Evolutionary conservation across 2,113 vertebrate genomes (phyloP).

Genomic region (Aleadryas rufinucha): DNA sequence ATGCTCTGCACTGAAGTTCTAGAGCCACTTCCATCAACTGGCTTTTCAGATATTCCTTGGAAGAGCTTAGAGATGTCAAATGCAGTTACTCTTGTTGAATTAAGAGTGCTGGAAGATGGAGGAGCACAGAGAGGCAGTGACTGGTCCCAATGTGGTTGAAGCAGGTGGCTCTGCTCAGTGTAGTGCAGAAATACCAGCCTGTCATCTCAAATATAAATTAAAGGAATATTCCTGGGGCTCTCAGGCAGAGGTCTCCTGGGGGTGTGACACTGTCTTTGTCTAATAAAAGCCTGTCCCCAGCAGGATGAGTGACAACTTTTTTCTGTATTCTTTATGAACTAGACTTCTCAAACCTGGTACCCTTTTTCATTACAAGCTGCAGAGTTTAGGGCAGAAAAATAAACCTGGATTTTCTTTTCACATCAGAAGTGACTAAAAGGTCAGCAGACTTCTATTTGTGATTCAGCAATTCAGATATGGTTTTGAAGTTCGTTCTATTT

Average conservation of each 20-base stretch:
- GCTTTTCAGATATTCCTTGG: not conserved
- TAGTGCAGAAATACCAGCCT: not conserved
- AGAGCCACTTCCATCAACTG: not conserved
- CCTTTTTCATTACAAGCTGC: not conserved
- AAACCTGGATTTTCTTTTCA: not conserved
- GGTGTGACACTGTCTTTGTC: not conserved
- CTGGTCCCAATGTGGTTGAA: not conserved
- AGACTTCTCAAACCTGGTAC: not conserved
- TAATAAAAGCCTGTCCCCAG: not conserved
- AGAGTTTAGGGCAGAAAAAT: not conserved
- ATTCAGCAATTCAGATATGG: not conserved
- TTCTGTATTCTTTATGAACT: not conserved
- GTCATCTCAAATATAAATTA: constrained; percentile 31
- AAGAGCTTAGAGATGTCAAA: not conserved
- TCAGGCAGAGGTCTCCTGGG: not conserved
- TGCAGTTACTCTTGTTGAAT: not conserved
- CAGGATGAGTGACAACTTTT: not conserved
- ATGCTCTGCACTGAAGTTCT: not conserved
- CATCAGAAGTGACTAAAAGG: not conserved
- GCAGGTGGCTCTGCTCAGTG: not conserved
- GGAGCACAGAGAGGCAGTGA: not conserved
- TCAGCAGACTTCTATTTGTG: not conserved
- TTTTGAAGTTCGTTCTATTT: not conserved
- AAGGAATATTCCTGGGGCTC: not conserved
- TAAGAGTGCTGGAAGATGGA: not conserved